Conservation (phyloP, 64 coral and sea anemone species). For the Montipora capricornis region DNA sequence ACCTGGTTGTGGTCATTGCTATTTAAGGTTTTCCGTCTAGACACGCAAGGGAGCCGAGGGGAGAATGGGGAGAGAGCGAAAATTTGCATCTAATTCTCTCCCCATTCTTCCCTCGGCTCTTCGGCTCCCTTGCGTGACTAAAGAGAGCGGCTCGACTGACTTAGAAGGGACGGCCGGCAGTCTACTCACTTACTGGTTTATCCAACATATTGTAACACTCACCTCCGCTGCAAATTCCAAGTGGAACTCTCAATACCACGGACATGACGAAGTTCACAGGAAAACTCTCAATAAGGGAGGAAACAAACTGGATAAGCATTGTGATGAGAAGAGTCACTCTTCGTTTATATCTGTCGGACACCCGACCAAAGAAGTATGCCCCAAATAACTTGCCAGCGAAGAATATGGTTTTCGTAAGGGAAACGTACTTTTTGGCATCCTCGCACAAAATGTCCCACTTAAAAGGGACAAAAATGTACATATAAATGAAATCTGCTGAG, state of each 20-base stretch:
- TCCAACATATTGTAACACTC: neutral
- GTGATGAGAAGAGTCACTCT: constrained; percentile 82
- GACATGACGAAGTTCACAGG: constrained; percentile 63
- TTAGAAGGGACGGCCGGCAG: no score
- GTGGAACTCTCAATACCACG: constrained; percentile 52
- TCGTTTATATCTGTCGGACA: constrained; percentile 88
- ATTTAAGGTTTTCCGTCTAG: no score
- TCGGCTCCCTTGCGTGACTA: no score
- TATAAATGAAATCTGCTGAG: no score
- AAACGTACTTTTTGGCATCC: constrained; percentile 78
- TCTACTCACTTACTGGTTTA: no score
- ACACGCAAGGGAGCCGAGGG: no score
- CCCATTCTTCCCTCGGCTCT: no score
- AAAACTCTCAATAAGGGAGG: constrained; percentile 60
- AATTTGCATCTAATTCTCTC: no score
- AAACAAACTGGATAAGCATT: constrained; percentile 84
- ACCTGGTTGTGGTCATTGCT: no score
- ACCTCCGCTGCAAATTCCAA: constrained; percentile 79
- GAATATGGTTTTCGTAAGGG: constrained; percentile 96
- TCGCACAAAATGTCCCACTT: constrained; percentile 96
- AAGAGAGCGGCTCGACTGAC: no score
- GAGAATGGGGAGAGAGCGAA: no score
- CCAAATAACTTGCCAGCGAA: constrained; percentile 95
- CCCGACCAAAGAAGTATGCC: constrained; percentile 95
- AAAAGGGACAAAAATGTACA: neutral